Conservation (phyloP, 2,888 invertebrate genomes). For the Leucozona laternaria region DNA sequence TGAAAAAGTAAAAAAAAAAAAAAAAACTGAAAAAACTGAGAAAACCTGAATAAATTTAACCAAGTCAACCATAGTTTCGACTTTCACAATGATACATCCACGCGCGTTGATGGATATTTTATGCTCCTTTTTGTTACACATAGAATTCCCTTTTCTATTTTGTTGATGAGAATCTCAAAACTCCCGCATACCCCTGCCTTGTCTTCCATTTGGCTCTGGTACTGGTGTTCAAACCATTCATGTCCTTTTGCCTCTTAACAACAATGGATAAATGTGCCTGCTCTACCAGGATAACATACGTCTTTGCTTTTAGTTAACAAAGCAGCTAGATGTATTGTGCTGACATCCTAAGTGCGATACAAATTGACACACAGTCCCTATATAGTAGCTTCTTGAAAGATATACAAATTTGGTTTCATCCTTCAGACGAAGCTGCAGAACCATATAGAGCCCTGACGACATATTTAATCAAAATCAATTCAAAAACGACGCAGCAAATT, state of each 20-base stretch:
- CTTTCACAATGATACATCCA: constrained; percentile 38
- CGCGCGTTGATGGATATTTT: constrained; percentile 29
- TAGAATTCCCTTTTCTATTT: constrained; percentile 13
- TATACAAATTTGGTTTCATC: neutral
- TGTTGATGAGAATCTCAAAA: constrained; percentile 44
- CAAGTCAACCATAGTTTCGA: constrained; percentile 37
- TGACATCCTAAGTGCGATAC: constrained; percentile 42
- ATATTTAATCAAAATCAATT: constrained; percentile 59
- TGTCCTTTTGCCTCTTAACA: constrained; percentile 2
- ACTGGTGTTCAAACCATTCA: constrained; percentile 13
- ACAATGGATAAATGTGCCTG: constrained; percentile 27
- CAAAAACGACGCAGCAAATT: constrained; percentile 57
- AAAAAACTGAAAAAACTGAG: constrained; percentile 51
- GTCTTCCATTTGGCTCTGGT: neutral
- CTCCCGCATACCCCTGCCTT: neutral
- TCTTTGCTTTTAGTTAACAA: constrained; percentile 36
- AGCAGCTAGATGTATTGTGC: constrained; percentile 38
- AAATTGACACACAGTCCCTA: constrained; percentile 29
- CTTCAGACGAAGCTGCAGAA: neutral
- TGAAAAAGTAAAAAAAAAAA: constrained; percentile 35
- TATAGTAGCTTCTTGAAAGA: neutral
- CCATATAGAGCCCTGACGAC: constrained; percentile 9
- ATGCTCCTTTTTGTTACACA: neutral
- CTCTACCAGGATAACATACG: constrained; percentile 7
- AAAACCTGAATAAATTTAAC: constrained; percentile 52